Evolutionary conservation across 2,797 vertebrate species (phyloP), one percentile per base, ranked within the genome.

Genomic region (Paedocypris micromegethes): DNA sequence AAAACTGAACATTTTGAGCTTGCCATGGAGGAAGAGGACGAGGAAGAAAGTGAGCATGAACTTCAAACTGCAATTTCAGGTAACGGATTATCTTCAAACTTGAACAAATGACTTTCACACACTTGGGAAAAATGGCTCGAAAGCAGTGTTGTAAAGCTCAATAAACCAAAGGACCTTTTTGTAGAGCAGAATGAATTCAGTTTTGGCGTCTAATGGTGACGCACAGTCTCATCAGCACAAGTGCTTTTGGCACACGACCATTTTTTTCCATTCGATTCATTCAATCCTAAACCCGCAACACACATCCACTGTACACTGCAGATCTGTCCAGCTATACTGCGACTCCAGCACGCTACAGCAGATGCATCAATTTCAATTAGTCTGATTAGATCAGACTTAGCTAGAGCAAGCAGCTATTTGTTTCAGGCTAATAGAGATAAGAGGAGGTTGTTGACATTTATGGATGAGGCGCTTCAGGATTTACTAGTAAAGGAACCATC

Each of bases 331-430:
- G 64, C 73, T 71, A 66, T 64, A 48, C 67, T 58, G 47, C 48
- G 58, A 39, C 65, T 50, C 63, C 68, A 52, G 61, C 60, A 57
- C 63, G 64, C 57, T 44, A 66, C 56, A 41, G 42, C 55, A 63
- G 41, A 66, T 51, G 59, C 72, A 73, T 81, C 76, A 79, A 80
- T 82, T 84, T 83, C 79, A 85, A 83, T 87, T 83, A 87, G 81
- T 69, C 72, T 84, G 80, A 88, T 86, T 82, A 83, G 77, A 77
- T 66, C 68, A 68, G 56, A 75, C 75, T 69, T 68, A 73, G 63
- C 70, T 51, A 55, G 69, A 79, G 64, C 23, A 56, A 70, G 69
- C 52, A 47, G 46, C 63, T 42, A 72, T 76, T 70, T 76, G 74
- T 83, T 84, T 83, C 74, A 73, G 55, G 76, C 72, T 79, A 82